Percentiles rank a stretch among this genome's conserved stretches.
These are phyloP conservation scores for Diloba caeruleocephala DNA, from an alignment of 2,888 invertebrate genomes.

Conservation along the genomic window DNA sequence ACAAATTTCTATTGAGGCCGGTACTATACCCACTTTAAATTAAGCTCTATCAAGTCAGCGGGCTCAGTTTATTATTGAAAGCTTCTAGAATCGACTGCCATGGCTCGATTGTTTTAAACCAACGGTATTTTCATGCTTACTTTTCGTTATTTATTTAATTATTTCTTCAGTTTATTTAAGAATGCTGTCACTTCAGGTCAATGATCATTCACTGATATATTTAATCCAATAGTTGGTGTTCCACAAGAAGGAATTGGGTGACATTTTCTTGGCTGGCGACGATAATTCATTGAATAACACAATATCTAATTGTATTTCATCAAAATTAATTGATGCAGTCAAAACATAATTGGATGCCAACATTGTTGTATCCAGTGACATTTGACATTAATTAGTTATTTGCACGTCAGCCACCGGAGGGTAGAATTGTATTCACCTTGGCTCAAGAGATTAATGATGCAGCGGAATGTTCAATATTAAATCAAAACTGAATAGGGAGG, in stretches of 20 bases:
- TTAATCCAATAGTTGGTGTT: no score
- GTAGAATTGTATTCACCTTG: conserved; percentile 55
- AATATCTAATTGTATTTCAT: conserved; percentile 22
- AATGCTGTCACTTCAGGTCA: no score
- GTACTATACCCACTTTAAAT: background rate
- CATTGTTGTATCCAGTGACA: conserved; percentile 62
- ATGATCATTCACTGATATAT: no score
- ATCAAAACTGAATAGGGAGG: conserved; percentile 50
- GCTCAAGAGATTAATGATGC: conserved; percentile 65
- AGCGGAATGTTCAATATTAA: conserved; percentile 64
- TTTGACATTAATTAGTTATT: conserved; percentile 70
- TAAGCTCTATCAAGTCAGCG: background rate
- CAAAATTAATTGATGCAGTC: conserved; percentile 39
- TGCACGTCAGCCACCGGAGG: conserved; percentile 56
- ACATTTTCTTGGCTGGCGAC: conserved; percentile 1
- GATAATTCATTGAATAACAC: conserved; percentile 10
- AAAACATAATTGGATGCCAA: conserved; percentile 50
- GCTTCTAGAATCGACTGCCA: background rate
- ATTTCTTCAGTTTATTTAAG: no score
- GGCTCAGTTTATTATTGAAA: background rate
- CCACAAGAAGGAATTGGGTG: background rate
- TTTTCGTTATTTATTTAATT: no score
- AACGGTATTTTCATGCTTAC: no score
- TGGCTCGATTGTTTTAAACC: background rate
- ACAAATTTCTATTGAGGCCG: conserved; percentile 9